A percentile compares a stretch with the other conserved stretches of the same genome.
Conservation (phyloP, 64 coral and sea anemone species). For the Anthopleura sola region DNA sequence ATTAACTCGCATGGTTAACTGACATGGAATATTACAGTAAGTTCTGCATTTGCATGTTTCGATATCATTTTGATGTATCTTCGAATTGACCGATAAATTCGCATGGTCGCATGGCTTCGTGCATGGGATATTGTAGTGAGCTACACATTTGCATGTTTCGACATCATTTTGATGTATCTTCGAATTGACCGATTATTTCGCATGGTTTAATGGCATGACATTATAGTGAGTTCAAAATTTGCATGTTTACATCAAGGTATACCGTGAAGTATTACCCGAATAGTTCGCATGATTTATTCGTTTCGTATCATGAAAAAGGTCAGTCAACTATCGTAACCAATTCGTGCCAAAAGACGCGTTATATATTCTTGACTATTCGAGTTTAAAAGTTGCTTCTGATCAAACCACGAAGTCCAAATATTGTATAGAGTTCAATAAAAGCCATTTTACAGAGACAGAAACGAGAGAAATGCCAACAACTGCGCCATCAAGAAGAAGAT, state of each 20-base stretch:
- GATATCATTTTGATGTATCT: too few relatives aligned
- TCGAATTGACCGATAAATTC: too few relatives aligned
- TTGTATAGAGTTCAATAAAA: not conserved
- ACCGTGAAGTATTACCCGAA: not conserved
- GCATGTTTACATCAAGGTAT: not conserved
- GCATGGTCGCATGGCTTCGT: too few relatives aligned
- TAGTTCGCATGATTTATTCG: not conserved
- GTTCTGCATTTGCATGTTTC: too few relatives aligned
- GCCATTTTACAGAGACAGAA: constrained; percentile 5
- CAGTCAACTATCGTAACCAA: not conserved
- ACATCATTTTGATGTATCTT: too few relatives aligned
- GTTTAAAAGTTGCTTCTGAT: not conserved
- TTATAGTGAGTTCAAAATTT: not conserved
- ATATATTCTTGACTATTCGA: not conserved
- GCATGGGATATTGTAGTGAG: too few relatives aligned
- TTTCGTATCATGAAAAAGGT: not conserved
- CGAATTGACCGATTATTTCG: too few relatives aligned
- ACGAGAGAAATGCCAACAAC: constrained; percentile 5
- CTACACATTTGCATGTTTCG: not conserved
- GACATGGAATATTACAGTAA: too few relatives aligned
- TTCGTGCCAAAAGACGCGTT: not conserved
- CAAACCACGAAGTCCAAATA: not conserved
- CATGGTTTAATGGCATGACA: too few relatives aligned
- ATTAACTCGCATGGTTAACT: too few relatives aligned
- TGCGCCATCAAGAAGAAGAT: not conserved